phyloP scores from a whole-genome alignment of 2,888 invertebrate genomes.

The Callinectes sapidus region DNA sequence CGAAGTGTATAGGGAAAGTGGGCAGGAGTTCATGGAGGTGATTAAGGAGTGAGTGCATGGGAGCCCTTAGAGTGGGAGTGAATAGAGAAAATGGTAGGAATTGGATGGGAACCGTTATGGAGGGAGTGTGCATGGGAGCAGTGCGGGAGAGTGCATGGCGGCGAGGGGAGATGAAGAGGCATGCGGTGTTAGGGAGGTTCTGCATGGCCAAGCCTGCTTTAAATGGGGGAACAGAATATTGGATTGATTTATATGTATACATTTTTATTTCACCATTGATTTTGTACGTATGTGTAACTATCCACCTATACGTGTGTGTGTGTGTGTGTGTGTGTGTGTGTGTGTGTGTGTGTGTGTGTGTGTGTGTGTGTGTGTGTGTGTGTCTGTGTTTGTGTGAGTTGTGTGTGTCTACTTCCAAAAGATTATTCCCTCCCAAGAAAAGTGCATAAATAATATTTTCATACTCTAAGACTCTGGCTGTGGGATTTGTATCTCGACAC shows the following conservation, averaged over 20 bases:
- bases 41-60: neutral
- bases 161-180: conserved; percentile 36
- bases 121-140: conserved; percentile 10
- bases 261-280: conserved; percentile 38
- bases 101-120: neutral
- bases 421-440: too few relatives aligned
- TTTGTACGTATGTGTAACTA: neutral
- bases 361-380: neutral
- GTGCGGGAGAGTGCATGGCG: neutral
- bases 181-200: conserved; percentile 43
- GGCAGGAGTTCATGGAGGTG: too few relatives aligned
- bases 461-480: too few relatives aligned
- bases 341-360: conserved; percentile 34
- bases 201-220: conserved; percentile 54
- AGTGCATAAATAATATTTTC: too few relatives aligned
- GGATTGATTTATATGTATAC: conserved; percentile 51
- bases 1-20: neutral
- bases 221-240: conserved; percentile 53
- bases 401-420: too few relatives aligned
- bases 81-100: neutral
- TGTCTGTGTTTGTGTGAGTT: too few relatives aligned
- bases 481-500: too few relatives aligned
- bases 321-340: neutral
- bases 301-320: neutral
- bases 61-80: neutral